A percentile compares a stretch with the other conserved stretches of the same genome.
phyloP scores from a whole-genome alignment of 2,888 invertebrate genomes.

The Priocnemis perturbator region DNA sequence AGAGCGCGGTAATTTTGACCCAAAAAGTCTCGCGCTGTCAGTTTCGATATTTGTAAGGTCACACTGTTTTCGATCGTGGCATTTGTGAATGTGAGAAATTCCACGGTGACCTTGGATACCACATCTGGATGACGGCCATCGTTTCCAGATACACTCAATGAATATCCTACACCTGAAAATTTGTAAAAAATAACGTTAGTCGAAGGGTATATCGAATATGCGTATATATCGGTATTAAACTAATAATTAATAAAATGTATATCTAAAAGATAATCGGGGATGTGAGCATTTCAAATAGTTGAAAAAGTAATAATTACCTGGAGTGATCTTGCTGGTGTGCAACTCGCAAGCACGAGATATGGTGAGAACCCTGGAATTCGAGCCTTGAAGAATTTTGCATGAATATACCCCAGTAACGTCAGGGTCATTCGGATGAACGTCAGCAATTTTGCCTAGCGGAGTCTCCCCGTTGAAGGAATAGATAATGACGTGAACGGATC shows the following conservation, averaged over 20 bases:
- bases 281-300: constrained; percentile 53
- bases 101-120: constrained; percentile 89
- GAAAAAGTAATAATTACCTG: constrained; percentile 70
- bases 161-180: constrained; percentile 80
- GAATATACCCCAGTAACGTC: constrained; percentile 93
- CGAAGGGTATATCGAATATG: too few species aligned
- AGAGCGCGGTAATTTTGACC: constrained; percentile 85
- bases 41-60: constrained; percentile 84
- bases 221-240: too few species aligned
- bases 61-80: constrained; percentile 89
- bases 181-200: constrained; percentile 6
- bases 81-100: constrained; percentile 88
- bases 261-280: too few species aligned
- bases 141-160: constrained; percentile 89
- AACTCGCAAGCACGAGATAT: constrained; percentile 89
- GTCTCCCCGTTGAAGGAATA: constrained; percentile 86
- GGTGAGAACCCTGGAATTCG: constrained; percentile 80
- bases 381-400: constrained; percentile 86
- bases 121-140: constrained; percentile 94
- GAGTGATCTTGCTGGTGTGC: constrained; percentile 83
- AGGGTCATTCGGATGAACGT: constrained; percentile 94
- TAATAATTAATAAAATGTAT: too few species aligned
- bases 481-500: constrained; percentile 88
- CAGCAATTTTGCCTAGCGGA: constrained; percentile 89
- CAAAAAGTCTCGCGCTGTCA: constrained; percentile 86